phyloP scores from a whole-genome alignment of 2,888 invertebrate species.

The Plebejus anna region DNA sequence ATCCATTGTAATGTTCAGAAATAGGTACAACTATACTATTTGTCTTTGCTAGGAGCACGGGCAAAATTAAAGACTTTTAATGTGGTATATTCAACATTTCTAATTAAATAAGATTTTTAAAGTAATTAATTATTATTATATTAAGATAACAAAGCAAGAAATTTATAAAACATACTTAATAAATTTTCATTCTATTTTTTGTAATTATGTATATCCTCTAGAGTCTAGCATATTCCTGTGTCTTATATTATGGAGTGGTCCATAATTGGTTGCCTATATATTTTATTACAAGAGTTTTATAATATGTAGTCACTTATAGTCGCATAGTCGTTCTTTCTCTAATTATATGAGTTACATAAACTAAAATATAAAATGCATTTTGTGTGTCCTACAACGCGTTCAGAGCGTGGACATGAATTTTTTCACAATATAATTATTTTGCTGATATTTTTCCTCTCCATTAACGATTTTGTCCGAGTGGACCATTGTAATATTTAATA shows the following conservation, averaged over 20 bases:
- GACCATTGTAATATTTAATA: too few species aligned
- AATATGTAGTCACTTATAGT: neutral
- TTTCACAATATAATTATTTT: neutral
- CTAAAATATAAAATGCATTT: too few species aligned
- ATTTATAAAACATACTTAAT: too few species aligned
- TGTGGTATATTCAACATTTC: neutral
- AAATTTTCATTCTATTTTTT: too few species aligned
- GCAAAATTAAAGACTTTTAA: slow-evolving; percentile 41
- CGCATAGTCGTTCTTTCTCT: too few species aligned
- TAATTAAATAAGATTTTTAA: neutral
- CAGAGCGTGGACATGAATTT: too few species aligned
- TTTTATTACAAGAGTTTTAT: neutral
- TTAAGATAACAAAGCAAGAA: too few species aligned
- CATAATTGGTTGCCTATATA: neutral
- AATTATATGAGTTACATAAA: too few species aligned
- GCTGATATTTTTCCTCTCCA: slow-evolving; percentile 36
- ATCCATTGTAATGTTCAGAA: slow-evolving; percentile 53
- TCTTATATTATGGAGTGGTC: neutral
- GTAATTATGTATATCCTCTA: neutral
- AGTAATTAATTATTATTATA: too few species aligned
- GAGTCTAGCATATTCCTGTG: neutral
- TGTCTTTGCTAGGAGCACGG: slow-evolving; percentile 44
- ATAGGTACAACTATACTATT: slow-evolving; percentile 58
- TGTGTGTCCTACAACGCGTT: too few species aligned
- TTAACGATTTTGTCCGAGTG: neutral